Conservation (phyloP, 2,888 invertebrate species). For the Bombylius major region DNA sequence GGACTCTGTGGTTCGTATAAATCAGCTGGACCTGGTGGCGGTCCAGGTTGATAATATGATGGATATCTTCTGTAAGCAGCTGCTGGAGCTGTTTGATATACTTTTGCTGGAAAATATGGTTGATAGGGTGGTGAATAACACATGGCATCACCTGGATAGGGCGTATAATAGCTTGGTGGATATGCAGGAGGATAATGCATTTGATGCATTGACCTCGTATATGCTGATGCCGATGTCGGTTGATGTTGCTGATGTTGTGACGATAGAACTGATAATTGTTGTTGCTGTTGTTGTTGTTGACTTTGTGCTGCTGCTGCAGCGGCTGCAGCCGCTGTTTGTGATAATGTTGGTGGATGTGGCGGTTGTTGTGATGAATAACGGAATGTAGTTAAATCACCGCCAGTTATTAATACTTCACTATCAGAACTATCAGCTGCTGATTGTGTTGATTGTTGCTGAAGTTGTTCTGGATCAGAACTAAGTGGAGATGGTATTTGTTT, state of each 20-base stretch:
- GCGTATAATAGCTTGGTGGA: conserved; percentile 35
- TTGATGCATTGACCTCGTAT: conserved; percentile 34
- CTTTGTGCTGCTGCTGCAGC: conserved; percentile 1
- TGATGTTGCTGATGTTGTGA: conserved; percentile 10
- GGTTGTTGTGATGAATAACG: conserved; percentile 22
- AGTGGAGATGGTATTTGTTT: conserved; percentile 36
- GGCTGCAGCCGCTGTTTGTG: neutral
- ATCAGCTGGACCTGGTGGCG: conserved; percentile 21
- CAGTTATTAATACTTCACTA: conserved; percentile 26
- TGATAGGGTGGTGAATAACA: conserved; percentile 42
- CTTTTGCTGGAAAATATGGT: conserved; percentile 39
- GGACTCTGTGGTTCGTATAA: conserved; percentile 29
- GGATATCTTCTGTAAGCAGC: conserved; percentile 22
- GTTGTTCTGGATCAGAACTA: conserved; percentile 31
- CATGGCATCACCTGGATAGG: conserved; percentile 37
- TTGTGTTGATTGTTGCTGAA: conserved; percentile 28
- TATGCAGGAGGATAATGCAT: conserved; percentile 37
- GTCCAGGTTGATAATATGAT: conserved; percentile 27
- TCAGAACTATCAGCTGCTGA: conserved; percentile 27
- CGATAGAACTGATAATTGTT: conserved; percentile 4
- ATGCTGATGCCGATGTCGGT: conserved; percentile 21
- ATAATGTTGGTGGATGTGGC: neutral
- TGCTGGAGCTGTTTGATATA: conserved; percentile 37
- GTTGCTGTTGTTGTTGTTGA: neutral
- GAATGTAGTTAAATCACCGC: conserved; percentile 28